Evolutionary conservation across 2,113 vertebrate species (phyloP).

Genomic region (Haliaeetus leucogaster): DNA sequence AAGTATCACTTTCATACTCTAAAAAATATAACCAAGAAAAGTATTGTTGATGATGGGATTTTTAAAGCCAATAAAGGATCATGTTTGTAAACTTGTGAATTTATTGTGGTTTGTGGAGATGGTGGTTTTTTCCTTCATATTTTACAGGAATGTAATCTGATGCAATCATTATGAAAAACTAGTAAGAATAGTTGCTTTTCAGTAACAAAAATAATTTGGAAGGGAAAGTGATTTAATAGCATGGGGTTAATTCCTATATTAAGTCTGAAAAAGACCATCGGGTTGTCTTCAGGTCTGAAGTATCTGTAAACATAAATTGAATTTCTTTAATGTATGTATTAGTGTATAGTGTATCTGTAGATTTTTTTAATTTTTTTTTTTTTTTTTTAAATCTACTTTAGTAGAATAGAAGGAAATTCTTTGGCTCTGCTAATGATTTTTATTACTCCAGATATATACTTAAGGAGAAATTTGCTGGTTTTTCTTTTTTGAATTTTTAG

Average conservation of each 20-base stretch:
- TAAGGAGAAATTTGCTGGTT: background rate
- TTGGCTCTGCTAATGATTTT: background rate
- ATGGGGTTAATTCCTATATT: background rate
- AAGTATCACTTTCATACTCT: background rate
- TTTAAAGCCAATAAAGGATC: background rate
- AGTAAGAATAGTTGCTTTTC: background rate
- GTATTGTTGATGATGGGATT: background rate
- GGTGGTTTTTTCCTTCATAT: background rate
- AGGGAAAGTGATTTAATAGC: background rate
- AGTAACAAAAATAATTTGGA: background rate
- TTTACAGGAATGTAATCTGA: background rate
- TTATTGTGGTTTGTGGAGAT: background rate
- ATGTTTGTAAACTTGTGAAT: background rate
- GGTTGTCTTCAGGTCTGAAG: background rate
- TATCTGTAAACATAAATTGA: background rate
- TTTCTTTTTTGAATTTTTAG: conserved; percentile 64
- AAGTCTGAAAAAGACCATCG: background rate
- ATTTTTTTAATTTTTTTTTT: background rate
- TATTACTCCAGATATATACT: background rate
- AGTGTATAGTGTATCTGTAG: background rate
- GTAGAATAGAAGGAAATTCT: background rate
- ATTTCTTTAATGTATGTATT: background rate
- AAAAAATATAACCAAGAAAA: background rate
- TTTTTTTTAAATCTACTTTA: background rate
- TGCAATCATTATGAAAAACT: background rate